These are phyloP conservation scores for Rhopalosiphum maidis DNA, from an alignment of 1,140 invertebrate species.

Conservation along the genomic window DNA sequence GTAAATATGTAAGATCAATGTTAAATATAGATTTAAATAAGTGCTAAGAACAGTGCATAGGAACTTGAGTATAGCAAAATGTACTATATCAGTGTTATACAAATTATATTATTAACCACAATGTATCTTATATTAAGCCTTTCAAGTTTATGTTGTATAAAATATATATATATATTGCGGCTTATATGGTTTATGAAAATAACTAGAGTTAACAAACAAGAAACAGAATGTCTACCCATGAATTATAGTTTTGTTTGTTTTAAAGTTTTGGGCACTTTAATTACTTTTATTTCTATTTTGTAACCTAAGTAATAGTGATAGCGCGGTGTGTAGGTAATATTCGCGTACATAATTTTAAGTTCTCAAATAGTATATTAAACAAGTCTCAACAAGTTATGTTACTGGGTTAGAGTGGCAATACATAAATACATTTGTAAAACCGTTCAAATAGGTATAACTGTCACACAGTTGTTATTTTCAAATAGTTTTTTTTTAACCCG, in stretches of 20 bases:
- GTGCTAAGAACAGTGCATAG: not conserved
- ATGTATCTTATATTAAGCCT: not conserved
- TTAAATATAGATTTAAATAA: not conserved
- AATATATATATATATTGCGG: too few relatives aligned
- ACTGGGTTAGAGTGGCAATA: not conserved
- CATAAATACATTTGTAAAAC: not conserved
- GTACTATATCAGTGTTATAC: not conserved
- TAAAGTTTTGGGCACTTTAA: constrained; percentile 7
- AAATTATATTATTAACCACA: not conserved
- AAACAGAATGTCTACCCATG: not conserved
- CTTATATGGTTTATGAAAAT: not conserved
- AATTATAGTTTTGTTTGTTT: constrained; percentile 3
- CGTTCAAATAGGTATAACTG: not conserved
- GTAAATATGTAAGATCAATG: not conserved
- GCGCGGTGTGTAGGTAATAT: not conserved
- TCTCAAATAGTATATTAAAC: not conserved
- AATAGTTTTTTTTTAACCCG: not conserved
- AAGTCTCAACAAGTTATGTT: not conserved
- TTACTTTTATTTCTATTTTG: not conserved
- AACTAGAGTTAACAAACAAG: constrained; percentile 8
- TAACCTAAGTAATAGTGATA: not conserved
- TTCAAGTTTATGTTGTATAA: not conserved
- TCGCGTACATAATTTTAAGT: not conserved
- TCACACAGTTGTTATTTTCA: not conserved
- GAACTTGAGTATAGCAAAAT: not conserved